Evolutionary conservation across 2,888 invertebrate genomes (phyloP), one percentile per base, ranked within the genome.

Genomic region (Thumatha senex): DNA sequence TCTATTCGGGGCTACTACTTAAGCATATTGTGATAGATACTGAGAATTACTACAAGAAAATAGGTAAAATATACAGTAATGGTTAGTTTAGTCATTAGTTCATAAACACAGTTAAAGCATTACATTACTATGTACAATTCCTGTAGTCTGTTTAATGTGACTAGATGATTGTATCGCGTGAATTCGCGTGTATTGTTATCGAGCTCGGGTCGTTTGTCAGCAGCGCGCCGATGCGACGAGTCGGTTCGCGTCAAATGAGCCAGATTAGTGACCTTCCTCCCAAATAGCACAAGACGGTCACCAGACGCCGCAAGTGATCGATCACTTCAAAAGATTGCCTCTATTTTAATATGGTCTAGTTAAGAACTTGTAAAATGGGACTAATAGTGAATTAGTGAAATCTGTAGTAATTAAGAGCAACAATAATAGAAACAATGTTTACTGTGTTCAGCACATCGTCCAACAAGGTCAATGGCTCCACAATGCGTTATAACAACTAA

Each of bases 161-260:
- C 34, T 35, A 29, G 36, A 36, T 36, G 29, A 30, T 35, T 29
- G 47, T 29, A 40, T 30, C n/a, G 18, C 18, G 29, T 15, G 40
- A 40, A 35, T 5, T 30, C n/a, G 18, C 18, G 29, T 15, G 40
- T 44, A 35, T 5, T 9, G 33, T 35, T 44, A 18, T 36, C 13
- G 29, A 43, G 44, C 30, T 29, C 11, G 11, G 38, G 36, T 42
- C 48, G 41, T 46, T 42, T 33, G 46, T 51, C 41, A 41, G 46
- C 11, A n/a, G 38, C 36, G 40, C 41, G 46, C n/a, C 33, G 30
- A 15, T 24, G 15, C 43, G 14, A 34, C 38, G 39, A 29, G 48
- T 29, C 46, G 44, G 12, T 24, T 11, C 33, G n/a, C 15, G 65
- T 67, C 61, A 65, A 65, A 71, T 60, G 63, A 53, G 54, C 39